Evolutionary conservation across 2,888 invertebrate species (phyloP), one percentile per base, ranked within the genome.

Genomic region (Crossocerus cetratus): DNA sequence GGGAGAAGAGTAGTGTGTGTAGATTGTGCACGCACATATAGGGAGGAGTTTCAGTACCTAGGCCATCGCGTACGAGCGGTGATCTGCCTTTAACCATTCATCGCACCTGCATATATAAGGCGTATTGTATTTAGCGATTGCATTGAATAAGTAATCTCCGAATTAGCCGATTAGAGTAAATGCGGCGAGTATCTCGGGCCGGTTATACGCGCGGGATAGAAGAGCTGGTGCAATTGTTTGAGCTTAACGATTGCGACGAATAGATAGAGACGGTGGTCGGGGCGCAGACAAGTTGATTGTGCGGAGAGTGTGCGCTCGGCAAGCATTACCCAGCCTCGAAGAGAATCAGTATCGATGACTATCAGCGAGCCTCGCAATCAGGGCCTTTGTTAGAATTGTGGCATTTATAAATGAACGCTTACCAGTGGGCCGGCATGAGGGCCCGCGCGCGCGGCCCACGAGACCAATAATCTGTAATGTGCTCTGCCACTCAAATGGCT

Each of bases 381-480:
- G 74, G 61, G 61, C 64, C 80, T 79, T 79, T 77, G 80, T 72
- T 74, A 68, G 69, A 77, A 69, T 75, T 67, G 69, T 73, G 77
- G 77, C 79, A 75, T 74, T 77, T 82, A 81, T 74, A 81, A 81
- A 79, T 75, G 79, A 73, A 65, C 64, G 63, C 23, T 67, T 68
- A 79, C 75, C 81, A 67, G 11, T 32, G 72, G 69, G 69, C 64
- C 69, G 63, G 65, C 64, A 65, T 65, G 59, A 69, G 63, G 56
- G 54, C 66, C 32, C 8, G 0, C 3, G 4, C 32, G 32, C 64
- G 76, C 72, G 74, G 78, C 76, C 78, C 75, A 67, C 54, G 71
- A 76, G 80, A 62, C 71, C 70, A 80, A 82, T 83, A 81, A 81
- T 83, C 73, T 77, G 74, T 76, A 83, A 82, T 74, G 56, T 67